A percentile compares a stretch with the other conserved stretches of the same genome.
Evolutionary conservation across 2,797 vertebrate species (phyloP).

Genomic region (Eremophila alpestris): DNA sequence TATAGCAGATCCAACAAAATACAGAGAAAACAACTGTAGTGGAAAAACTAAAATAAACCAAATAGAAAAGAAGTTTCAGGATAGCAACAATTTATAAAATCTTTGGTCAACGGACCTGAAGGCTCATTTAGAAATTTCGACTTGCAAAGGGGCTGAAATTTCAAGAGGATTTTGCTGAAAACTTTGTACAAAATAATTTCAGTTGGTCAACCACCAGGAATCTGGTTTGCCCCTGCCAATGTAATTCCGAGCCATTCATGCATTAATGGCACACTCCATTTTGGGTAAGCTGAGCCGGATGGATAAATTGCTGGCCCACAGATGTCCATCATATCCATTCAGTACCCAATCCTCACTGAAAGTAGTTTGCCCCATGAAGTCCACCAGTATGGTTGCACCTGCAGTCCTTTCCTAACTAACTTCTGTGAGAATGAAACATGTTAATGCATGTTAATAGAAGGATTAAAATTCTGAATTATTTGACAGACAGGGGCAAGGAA

Average conservation of each 20-base stretch:
- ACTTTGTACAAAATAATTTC: not conserved
- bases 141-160: not conserved
- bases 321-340: not conserved
- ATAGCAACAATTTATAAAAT: not conserved
- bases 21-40: not conserved
- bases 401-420: not conserved
- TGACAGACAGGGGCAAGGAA: not conserved
- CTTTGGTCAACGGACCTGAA: not conserved
- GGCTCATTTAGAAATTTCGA: not conserved
- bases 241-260: not conserved
- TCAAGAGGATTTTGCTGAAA: not conserved
- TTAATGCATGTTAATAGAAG: not conserved
- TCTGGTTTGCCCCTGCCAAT: not conserved
- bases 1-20: not conserved
- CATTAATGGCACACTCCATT: not conserved
- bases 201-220: not conserved
- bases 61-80: not conserved
- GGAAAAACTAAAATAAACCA: not conserved
- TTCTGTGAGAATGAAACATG: not conserved
- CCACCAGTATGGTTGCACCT: not conserved
- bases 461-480: not conserved
- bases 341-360: not conserved
- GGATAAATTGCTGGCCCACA: not conserved
- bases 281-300: not conserved
- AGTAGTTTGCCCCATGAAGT: not conserved